Conservation (phyloP, 2,113 vertebrate genomes). For the Eurypyga helias region DNA sequence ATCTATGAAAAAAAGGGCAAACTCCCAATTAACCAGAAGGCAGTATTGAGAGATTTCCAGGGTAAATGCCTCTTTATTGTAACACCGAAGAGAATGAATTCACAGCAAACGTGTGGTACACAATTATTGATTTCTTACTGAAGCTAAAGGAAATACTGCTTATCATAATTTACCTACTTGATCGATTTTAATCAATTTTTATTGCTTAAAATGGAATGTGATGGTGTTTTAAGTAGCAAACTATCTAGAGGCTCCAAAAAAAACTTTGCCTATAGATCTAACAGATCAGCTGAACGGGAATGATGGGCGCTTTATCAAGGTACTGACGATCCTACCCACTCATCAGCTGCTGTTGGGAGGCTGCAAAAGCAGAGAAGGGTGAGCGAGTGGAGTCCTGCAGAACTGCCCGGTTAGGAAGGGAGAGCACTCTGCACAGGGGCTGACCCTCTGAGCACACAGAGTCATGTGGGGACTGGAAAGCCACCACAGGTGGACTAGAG, state of each 20-base stretch:
- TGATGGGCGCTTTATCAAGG: neutral
- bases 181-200: neutral
- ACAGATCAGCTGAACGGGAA: neutral
- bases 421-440: fast-evolving
- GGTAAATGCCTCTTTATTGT: neutral
- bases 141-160: neutral
- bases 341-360: neutral
- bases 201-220: neutral
- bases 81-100: neutral
- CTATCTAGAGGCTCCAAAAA: neutral
- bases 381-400: neutral
- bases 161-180: neutral
- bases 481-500: neutral
- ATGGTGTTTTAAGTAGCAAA: neutral
- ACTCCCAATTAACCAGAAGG: neutral
- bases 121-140: neutral
- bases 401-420: neutral
- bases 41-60: neutral
- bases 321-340: neutral
- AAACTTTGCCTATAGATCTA: neutral
- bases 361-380: neutral
- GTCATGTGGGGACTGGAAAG: neutral
- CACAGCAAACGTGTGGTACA: neutral
- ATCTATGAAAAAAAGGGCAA: neutral
- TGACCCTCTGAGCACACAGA: fast-evolving